Conservation (phyloP, 2,797 vertebrate genomes). For the Epinephelus awoara region DNA sequence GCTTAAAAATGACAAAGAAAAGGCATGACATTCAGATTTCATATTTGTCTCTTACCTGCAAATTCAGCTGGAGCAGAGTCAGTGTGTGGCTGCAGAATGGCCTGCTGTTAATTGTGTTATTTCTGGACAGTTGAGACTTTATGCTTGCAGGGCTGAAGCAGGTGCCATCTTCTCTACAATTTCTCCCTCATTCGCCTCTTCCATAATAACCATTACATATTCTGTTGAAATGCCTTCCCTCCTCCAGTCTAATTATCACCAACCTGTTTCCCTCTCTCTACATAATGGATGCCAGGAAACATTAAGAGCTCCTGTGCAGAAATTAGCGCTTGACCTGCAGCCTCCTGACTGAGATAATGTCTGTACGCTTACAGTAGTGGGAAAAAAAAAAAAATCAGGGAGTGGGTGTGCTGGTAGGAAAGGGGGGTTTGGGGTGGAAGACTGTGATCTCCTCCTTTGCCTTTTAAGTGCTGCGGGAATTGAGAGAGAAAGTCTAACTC, state of each 20-base stretch:
- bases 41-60: slow-evolving; percentile 21
- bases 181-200: slow-evolving; percentile 56
- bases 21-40: slow-evolving; percentile 9
- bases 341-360: slow-evolving; percentile 75
- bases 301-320: slow-evolving; percentile 77
- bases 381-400: slow-evolving; percentile 6
- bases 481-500: slow-evolving; percentile 74
- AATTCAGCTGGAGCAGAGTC: neutral
- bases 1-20: neutral
- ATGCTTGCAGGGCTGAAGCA: slow-evolving; percentile 12
- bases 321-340: slow-evolving; percentile 80
- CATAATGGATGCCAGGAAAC: slow-evolving; percentile 81
- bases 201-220: slow-evolving; percentile 64
- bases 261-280: slow-evolving; percentile 59
- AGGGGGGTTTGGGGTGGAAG: slow-evolving; percentile 44
- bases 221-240: slow-evolving; percentile 71
- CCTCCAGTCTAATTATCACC: slow-evolving; percentile 75
- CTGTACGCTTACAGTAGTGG: slow-evolving; percentile 57
- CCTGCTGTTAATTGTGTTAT: slow-evolving; percentile 66
- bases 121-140: slow-evolving; percentile 50
- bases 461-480: slow-evolving; percentile 76
- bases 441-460: slow-evolving; percentile 72
- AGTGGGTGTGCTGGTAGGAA: slow-evolving; percentile 39
- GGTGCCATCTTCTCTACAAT: slow-evolving; percentile 37
- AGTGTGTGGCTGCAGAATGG: slow-evolving; percentile 1